Evolutionary conservation across 2,113 vertebrate species (phyloP).

Genomic region (Pterocles burchelli): DNA sequence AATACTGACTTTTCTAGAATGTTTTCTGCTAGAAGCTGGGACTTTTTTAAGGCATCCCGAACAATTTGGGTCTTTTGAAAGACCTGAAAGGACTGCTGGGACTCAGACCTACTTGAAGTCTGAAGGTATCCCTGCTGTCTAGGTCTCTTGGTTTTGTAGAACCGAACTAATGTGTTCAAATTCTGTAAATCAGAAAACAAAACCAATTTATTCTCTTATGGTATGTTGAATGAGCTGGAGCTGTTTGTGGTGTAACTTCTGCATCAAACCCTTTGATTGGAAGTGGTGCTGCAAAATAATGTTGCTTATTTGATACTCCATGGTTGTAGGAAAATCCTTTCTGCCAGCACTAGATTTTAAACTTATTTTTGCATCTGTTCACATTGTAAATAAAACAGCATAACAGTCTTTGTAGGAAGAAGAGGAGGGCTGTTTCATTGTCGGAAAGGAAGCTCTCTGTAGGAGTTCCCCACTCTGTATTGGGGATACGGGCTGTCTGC

Average conservation of each 20-base stretch:
- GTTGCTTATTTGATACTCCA: slow-evolving; percentile 54
- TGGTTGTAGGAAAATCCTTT: neutral
- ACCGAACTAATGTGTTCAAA: neutral
- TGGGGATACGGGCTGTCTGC: neutral
- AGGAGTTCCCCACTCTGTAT: neutral
- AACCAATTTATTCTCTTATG: slow-evolving; percentile 13
- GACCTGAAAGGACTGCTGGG: neutral
- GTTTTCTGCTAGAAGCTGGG: neutral
- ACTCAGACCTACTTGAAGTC: neutral
- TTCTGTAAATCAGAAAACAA: neutral
- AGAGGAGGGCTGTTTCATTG: neutral
- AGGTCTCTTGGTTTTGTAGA: neutral
- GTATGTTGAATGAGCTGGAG: slow-evolving; percentile 39
- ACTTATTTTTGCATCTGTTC: neutral
- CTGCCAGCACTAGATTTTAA: neutral
- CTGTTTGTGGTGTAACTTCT: slow-evolving; percentile 51
- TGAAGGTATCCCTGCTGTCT: neutral
- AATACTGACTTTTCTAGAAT: slow-evolving; percentile 22
- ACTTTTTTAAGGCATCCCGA: neutral
- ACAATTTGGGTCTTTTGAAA: neutral
- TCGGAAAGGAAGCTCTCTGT: neutral
- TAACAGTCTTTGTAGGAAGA: neutral
- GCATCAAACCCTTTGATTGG: slow-evolving; percentile 31
- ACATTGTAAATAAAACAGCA: neutral
- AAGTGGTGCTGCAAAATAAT: slow-evolving; percentile 34